Base-by-base conservation (phyloP, 2,888 invertebrate genomes). In the Maniola hyperantus region DNA sequence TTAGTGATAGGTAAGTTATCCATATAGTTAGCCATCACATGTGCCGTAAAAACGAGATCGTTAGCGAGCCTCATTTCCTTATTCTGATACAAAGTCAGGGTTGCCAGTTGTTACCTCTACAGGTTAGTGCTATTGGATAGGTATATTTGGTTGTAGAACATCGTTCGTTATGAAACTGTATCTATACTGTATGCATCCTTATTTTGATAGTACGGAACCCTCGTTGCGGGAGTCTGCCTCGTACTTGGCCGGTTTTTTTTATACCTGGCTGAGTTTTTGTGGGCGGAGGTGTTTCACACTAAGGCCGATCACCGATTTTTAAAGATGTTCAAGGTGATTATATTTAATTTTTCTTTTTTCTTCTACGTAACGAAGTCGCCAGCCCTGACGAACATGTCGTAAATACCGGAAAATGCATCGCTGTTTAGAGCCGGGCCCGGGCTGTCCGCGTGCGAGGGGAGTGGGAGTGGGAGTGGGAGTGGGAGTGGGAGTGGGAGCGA, bases 11-110 rank as follows among this genome's bases (percentile, higher is more conserved):
- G n/a, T n/a, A n/a, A n/a, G n/a, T n/a, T n/a, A n/a, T n/a, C n/a
- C n/a, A n/a, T n/a, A n/a, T n/a, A 36, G 1, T 36, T 36, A 18
- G 66, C 62, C 64, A 69, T 71, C 67, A 65, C 66, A 55, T 69
- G 62, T 44, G 64, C 72, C 66, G 50, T 69, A 71, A 71, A 71
- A 72, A 73, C 67, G 66, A 73, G 74, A 76, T 77, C 76, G 79
- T 80, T 79, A 81, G 76, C 74, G 68, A 63, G 71, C 68, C 79
- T 83, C 83, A 85, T 85, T 85, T 84, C 85, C 85, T 79, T 79
- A 81, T 83, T 79, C 73, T 76, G 72, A 66, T 71, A 74, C 74
- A 69, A 51, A 65, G 58, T 36, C 66, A 71, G 72, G 67, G 72
- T 61, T 66, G 64, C 10, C 7, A 6, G 1, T 15, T n/a, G 4